Conservation (phyloP, 2,113 vertebrate genomes). For the Tetraodon nigroviridis region DNA sequence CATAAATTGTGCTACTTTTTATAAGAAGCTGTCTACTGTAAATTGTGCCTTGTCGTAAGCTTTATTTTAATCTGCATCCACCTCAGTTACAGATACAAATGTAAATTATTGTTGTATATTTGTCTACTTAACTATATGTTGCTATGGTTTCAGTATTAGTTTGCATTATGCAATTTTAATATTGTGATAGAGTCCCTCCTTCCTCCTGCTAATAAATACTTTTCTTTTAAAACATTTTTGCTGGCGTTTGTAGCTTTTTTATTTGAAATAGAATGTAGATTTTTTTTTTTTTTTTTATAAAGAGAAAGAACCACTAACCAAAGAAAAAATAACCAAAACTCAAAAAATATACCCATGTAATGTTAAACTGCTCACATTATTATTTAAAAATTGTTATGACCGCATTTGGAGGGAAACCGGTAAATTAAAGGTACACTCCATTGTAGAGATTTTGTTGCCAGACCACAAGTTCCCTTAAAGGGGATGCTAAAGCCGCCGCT, state of each 20-base stretch:
- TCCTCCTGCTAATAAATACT: conserved; percentile 35
- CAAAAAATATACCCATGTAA: not conserved
- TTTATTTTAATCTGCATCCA: conserved; percentile 27
- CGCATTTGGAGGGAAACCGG: conserved; percentile 63
- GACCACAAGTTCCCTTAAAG: conserved; percentile 70
- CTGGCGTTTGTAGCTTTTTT: not conserved
- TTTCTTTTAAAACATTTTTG: conserved; percentile 14
- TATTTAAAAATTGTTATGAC: conserved; percentile 10
- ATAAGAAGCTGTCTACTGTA: conserved; percentile 18
- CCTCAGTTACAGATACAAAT: conserved; percentile 26
- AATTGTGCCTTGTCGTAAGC: conserved; percentile 53
- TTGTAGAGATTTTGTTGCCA: conserved; percentile 68
- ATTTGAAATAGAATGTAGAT: too few species aligned
- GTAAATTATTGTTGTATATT: conserved; percentile 19
- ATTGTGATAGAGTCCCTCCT: conserved; percentile 16
- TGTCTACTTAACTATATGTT: conserved; percentile 9
- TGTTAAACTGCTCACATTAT: not conserved
- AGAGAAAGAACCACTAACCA: too few species aligned
- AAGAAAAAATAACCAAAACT: not conserved
- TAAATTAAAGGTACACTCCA: conserved; percentile 78
- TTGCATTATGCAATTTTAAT: conserved; percentile 26
- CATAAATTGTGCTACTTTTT: conserved; percentile 18
- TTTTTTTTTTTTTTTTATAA: too few species aligned
- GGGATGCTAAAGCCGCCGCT: conserved; percentile 72
- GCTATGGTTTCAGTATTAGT: not conserved